Conservation (phyloP, 2,888 invertebrate genomes). For the Apodemia hepburni region DNA sequence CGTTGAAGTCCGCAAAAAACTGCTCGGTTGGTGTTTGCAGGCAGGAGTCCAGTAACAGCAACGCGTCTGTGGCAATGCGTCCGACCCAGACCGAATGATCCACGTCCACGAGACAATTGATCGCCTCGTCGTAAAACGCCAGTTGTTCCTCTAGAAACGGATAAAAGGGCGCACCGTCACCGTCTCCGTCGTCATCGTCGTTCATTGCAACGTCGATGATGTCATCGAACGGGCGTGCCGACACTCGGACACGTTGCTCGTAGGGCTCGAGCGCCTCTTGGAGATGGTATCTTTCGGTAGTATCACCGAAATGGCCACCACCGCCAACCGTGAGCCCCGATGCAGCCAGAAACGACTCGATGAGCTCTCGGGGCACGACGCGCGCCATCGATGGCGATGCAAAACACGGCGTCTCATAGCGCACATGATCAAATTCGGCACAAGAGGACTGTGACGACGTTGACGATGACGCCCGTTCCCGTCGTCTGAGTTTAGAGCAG, state of each 20-base stretch:
- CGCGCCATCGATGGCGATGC: conserved; percentile 2
- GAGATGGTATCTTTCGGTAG: background rate
- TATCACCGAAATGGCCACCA: background rate
- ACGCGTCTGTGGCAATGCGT: conserved; percentile 12
- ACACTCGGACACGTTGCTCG: background rate
- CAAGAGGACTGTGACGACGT: background rate
- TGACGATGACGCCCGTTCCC: background rate
- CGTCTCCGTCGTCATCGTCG: background rate
- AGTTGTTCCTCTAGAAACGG: conserved; percentile 16
- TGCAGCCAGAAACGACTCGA: conserved; percentile 14
- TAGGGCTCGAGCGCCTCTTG: conserved; percentile 9
- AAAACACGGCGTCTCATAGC: conserved; percentile 18
- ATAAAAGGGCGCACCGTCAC: conserved; percentile 14
- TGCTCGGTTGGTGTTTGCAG: conserved; percentile 14
- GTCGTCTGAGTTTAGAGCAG: conserved; percentile 5
- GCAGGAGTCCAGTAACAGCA: conserved; percentile 7
- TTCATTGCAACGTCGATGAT: background rate
- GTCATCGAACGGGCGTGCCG: background rate
- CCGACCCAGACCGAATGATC: conserved; percentile 13
- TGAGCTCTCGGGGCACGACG: conserved; percentile 16
- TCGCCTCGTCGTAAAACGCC: conserved; percentile 11
- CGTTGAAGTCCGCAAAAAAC: conserved; percentile 9
- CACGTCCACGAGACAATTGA: conserved; percentile 8
- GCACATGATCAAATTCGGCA: conserved; percentile 16
- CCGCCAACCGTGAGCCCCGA: background rate